These are phyloP conservation scores for Biston stratarius DNA, from an alignment of 2,888 invertebrate genomes.

Conservation along the genomic window DNA sequence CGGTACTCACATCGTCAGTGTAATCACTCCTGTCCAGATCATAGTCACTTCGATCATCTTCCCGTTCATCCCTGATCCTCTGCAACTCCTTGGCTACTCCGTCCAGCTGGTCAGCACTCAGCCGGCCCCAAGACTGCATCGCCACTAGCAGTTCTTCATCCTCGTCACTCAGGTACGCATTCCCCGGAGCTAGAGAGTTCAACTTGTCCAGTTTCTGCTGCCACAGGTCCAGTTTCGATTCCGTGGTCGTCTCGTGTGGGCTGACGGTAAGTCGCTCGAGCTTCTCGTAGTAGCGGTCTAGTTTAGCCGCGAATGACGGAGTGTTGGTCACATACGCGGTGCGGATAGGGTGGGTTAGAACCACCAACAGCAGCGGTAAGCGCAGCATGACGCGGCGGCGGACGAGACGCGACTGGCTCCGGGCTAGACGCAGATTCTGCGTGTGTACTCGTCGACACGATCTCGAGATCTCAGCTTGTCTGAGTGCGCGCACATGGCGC, in stretches of 20 bases:
- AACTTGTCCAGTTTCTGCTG: slow-evolving; percentile 70
- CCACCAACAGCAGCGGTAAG: slow-evolving; percentile 58
- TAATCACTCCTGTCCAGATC: slow-evolving; percentile 57
- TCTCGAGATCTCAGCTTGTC: slow-evolving; percentile 2
- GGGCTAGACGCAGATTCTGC: slow-evolving; percentile 21
- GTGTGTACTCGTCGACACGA: slow-evolving; percentile 6
- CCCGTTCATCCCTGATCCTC: slow-evolving; percentile 57
- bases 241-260: slow-evolving; percentile 50
- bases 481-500: slow-evolving; percentile 24
- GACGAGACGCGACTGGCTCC: slow-evolving; percentile 60
- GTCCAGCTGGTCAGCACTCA: slow-evolving; percentile 69
- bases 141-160: slow-evolving; percentile 72
- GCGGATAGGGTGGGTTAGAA: slow-evolving; percentile 63
- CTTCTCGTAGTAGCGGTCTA: slow-evolving; percentile 70
- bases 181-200: slow-evolving; percentile 65
- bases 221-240: slow-evolving; percentile 54
- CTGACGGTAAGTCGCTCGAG: slow-evolving; percentile 66
- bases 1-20: slow-evolving; percentile 71
- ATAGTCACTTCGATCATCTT: slow-evolving; percentile 59
- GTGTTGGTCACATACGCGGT: slow-evolving; percentile 70
- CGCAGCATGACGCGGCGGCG: slow-evolving; percentile 72
- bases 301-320: slow-evolving; percentile 66
- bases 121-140: slow-evolving; percentile 69
- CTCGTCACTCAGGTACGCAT: slow-evolving; percentile 64
- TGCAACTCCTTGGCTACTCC: slow-evolving; percentile 71